A percentile compares a stretch with the other conserved stretches of the same genome.
These are phyloP conservation scores for Notothenia rossii DNA, from an alignment of 2,113 vertebrate genomes.

Conservation along the genomic window DNA sequence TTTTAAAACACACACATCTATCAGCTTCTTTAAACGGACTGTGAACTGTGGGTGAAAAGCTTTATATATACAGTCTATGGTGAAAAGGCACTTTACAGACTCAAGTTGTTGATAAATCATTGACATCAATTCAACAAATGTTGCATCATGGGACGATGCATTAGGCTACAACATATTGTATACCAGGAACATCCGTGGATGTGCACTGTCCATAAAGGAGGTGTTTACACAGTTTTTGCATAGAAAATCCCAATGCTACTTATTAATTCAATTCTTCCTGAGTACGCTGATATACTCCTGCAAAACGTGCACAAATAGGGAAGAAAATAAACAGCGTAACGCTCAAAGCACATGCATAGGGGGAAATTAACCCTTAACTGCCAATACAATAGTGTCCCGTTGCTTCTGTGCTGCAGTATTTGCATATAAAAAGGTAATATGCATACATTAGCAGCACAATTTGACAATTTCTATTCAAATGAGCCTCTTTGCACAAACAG, in stretches of 20 bases:
- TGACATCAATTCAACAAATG: not conserved
- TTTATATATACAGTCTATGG: not conserved
- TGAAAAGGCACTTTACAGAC: not conserved
- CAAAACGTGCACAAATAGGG: too few relatives aligned
- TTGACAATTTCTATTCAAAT: too few relatives aligned
- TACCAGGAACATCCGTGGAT: not conserved
- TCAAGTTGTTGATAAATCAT: not conserved
- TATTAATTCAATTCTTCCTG: not conserved
- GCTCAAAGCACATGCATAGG: too few relatives aligned
- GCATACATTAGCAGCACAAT: too few relatives aligned
- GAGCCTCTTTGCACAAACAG: too few relatives aligned
- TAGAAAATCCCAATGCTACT: not conserved
- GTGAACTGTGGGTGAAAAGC: not conserved
- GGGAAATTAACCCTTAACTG: too few relatives aligned
- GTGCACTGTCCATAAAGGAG: not conserved
- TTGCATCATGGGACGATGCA: not conserved
- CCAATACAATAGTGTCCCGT: too few relatives aligned
- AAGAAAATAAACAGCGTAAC: too few relatives aligned
- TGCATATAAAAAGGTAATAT: too few relatives aligned
- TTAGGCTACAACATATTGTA: not conserved
- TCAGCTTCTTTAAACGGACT: slow-evolving; percentile 6
- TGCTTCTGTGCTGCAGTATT: too few relatives aligned
- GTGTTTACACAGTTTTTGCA: not conserved
- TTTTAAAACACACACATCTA: slow-evolving; percentile 8
- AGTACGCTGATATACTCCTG: not conserved